A percentile compares a stretch with the other conserved stretches of the same genome.
Conservation (phyloP, 2,888 invertebrate genomes). For the Ornithoptera priamus region DNA sequence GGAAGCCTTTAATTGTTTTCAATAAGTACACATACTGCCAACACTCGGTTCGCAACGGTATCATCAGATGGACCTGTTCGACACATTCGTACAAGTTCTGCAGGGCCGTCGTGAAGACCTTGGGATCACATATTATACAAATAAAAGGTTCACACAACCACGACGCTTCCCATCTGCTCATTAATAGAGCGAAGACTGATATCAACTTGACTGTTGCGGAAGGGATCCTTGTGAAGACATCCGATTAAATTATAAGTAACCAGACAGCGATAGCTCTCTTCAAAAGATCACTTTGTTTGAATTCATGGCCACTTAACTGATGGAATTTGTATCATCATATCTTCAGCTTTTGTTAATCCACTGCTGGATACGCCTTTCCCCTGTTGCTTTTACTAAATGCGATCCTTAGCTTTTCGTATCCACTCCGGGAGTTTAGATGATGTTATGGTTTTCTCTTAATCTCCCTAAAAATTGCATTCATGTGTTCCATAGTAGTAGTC, state of each 20-base stretch:
- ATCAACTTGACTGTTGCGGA: slow-evolving; percentile 34
- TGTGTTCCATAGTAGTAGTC: too few relatives aligned
- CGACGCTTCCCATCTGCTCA: slow-evolving; percentile 59
- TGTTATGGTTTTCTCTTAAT: too few relatives aligned
- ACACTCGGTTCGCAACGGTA: slow-evolving; percentile 59
- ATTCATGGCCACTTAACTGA: too few relatives aligned
- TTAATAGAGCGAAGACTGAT: slow-evolving; percentile 47
- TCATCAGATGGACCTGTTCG: slow-evolving; percentile 69
- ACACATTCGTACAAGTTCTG: slow-evolving; percentile 72
- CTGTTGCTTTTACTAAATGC: too few relatives aligned
- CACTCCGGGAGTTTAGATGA: too few relatives aligned
- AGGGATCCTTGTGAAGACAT: slow-evolving; percentile 26
- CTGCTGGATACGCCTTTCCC: too few relatives aligned
- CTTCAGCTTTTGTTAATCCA: too few relatives aligned
- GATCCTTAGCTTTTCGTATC: too few relatives aligned
- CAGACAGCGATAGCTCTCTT: background rate
- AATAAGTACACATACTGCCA: slow-evolving; percentile 68
- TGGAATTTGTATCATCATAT: too few relatives aligned
- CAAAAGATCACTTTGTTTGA: too few relatives aligned
- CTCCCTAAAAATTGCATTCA: too few relatives aligned
- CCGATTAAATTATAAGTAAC: background rate
- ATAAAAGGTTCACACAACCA: slow-evolving; percentile 67
- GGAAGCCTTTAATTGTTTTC: slow-evolving; percentile 62
- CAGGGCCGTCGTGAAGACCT: slow-evolving; percentile 69
- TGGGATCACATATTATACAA: slow-evolving; percentile 57